A percentile compares a stretch with the other conserved stretches of the same genome.
phyloP scores from a whole-genome alignment of 2,888 invertebrate species.

The Elaeidobius kamerunicus region DNA sequence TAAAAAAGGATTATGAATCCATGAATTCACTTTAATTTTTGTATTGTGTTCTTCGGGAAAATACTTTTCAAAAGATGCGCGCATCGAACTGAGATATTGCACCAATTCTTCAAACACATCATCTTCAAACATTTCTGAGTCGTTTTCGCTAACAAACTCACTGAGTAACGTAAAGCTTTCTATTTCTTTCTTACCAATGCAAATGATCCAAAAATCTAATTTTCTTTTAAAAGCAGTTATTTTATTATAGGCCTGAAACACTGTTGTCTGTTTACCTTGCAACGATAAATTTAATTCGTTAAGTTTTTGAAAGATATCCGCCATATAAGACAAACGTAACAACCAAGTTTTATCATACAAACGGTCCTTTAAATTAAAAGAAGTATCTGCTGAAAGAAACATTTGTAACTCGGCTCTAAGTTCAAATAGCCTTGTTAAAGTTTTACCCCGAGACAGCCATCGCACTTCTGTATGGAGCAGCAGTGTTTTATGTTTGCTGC shows the following conservation, averaged over 20 bases:
- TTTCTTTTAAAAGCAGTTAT: constrained; percentile 1
- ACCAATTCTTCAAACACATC: constrained; percentile 16
- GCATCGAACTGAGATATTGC: constrained; percentile 21
- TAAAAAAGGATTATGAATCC: constrained; percentile 18
- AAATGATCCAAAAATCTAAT: constrained; percentile 4
- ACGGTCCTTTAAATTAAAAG: constrained; percentile 1
- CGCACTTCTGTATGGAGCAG: constrained; percentile 26
- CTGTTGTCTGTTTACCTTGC: constrained; percentile 16
- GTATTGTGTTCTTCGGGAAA: constrained; percentile 21
- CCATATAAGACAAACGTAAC: constrained; percentile 5
- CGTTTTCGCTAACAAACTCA: constrained; percentile 13
- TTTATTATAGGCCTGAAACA: constrained; percentile 7
- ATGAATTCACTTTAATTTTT: constrained; percentile 23
- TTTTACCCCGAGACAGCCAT: constrained; percentile 8
- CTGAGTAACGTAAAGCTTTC: constrained; percentile 7
- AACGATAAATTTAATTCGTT: constrained; percentile 12
- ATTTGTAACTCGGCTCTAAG: constrained; percentile 22
- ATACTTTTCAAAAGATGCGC: constrained; percentile 17
- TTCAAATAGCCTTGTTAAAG: constrained; percentile 23
- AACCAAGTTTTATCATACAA: background rate
- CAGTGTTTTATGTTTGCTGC: constrained; percentile 8
- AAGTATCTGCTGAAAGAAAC: constrained; percentile 11
- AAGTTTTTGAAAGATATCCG: constrained; percentile 11
- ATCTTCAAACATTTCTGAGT: constrained; percentile 15
- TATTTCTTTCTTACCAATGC: constrained; percentile 7